These are phyloP conservation scores for Bhutanitis thaidina DNA, from an alignment of 2,888 invertebrate genomes.

Conservation along the genomic window DNA sequence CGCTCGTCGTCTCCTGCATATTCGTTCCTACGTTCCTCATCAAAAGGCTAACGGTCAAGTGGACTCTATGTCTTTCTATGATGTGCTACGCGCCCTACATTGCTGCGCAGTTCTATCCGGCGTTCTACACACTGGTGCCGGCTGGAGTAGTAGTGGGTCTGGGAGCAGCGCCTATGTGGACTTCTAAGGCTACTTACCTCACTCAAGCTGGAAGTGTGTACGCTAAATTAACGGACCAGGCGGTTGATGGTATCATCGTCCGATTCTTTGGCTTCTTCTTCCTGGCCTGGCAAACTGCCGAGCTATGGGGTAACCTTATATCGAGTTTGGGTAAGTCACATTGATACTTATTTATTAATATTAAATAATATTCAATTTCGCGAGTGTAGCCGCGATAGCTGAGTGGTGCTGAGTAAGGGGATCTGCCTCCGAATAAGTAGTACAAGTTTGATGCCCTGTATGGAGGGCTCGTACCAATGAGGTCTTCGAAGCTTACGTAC, in stretches of 20 bases:
- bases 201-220: constrained; percentile 92
- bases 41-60: constrained; percentile 95
- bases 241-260: constrained; percentile 95
- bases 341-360: background rate
- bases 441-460: no score
- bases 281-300: constrained; percentile 97
- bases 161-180: constrained; percentile 99
- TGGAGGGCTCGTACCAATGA: no score
- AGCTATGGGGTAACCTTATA: constrained; percentile 97
- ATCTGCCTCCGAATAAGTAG: no score
- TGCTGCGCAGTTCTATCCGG: constrained; percentile 95
- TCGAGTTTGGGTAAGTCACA: constrained; percentile 90
- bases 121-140: constrained; percentile 94
- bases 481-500: no score
- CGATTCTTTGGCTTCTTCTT: constrained; percentile 99
- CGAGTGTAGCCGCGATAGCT: no score
- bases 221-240: constrained; percentile 92
- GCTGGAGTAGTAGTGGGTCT: constrained; percentile 96
- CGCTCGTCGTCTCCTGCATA: constrained; percentile 96
- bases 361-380: no score
- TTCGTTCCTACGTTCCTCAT: constrained; percentile 96
- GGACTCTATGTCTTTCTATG: constrained; percentile 96
- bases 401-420: no score
- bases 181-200: constrained; percentile 98
- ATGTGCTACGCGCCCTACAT: constrained; percentile 97